phyloP scores from a whole-genome alignment of 2,888 invertebrate genomes.

The Zaprionus lineosus region DNA sequence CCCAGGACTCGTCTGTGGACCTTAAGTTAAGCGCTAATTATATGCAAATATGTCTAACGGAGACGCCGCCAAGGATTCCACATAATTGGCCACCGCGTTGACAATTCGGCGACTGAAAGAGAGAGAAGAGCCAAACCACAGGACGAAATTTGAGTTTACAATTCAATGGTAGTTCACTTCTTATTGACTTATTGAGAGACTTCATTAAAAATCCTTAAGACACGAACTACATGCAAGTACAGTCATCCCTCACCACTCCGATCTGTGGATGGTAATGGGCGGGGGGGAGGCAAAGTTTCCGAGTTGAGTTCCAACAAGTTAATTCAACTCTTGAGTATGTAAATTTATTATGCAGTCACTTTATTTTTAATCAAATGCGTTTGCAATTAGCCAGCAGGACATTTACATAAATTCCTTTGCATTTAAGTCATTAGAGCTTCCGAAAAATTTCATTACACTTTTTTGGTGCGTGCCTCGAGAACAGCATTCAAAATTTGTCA shows the following conservation, averaged over 20 bases:
- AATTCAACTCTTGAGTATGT: too few relatives aligned
- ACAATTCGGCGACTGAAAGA: background rate
- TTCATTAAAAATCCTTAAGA: too few relatives aligned
- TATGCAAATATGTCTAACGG: slow-evolving; percentile 69
- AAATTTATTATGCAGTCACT: slow-evolving; percentile 38
- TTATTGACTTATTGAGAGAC: too few relatives aligned
- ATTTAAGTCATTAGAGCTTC: slow-evolving; percentile 65
- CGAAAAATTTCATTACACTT: slow-evolving; percentile 72
- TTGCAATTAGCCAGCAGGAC: slow-evolving; percentile 61
- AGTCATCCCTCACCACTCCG: too few relatives aligned
- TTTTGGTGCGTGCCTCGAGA: slow-evolving; percentile 38
- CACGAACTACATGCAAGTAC: too few relatives aligned
- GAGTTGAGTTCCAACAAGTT: too few relatives aligned
- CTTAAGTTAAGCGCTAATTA: slow-evolving; percentile 64
- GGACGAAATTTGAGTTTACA: too few relatives aligned
- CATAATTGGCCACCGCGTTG: slow-evolving; percentile 60
- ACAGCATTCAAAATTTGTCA: slow-evolving; percentile 53
- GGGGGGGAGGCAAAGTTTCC: too few relatives aligned
- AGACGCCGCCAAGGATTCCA: slow-evolving; percentile 50
- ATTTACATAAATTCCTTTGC: slow-evolving; percentile 68
- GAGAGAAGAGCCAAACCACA: too few relatives aligned
- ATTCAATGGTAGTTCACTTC: too few relatives aligned
- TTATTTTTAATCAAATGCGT: slow-evolving; percentile 53
- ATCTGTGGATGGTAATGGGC: too few relatives aligned
- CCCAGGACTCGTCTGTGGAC: slow-evolving; percentile 31